These are phyloP conservation scores for Drosophila lacertosa DNA, from an alignment of 1,140 invertebrate species.

Conservation along the genomic window DNA sequence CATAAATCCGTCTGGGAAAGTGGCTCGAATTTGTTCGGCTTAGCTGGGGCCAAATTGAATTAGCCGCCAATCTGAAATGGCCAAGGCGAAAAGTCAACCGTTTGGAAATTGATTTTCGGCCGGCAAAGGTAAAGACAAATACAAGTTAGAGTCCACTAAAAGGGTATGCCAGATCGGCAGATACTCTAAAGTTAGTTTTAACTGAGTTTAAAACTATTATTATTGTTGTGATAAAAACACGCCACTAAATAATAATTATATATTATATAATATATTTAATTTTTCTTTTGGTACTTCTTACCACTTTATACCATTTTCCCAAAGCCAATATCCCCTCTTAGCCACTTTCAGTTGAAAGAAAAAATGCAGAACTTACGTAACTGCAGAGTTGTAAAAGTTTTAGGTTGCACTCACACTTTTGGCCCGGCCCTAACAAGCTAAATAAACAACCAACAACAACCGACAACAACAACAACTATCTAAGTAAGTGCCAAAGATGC, in stretches of 20 bases:
- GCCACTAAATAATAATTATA: too few relatives aligned
- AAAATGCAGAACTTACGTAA: slow-evolving; percentile 31
- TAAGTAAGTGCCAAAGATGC: slow-evolving; percentile 50
- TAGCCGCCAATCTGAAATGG: slow-evolving; percentile 45
- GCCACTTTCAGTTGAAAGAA: too few relatives aligned
- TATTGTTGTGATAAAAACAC: too few relatives aligned
- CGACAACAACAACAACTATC: slow-evolving; percentile 28
- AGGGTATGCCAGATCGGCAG: neutral
- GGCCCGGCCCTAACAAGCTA: slow-evolving; percentile 42
- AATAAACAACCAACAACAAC: slow-evolving; percentile 47
- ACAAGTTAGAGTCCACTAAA: neutral
- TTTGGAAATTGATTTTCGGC: slow-evolving; percentile 40
- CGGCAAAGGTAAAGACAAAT: too few relatives aligned
- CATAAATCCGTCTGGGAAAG: slow-evolving; percentile 59
- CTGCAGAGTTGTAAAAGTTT: slow-evolving; percentile 35
- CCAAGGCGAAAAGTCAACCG: slow-evolving; percentile 44
- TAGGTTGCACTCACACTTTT: slow-evolving; percentile 24
- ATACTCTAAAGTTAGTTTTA: too few relatives aligned
- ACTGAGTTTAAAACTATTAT: too few relatives aligned
- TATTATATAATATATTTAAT: too few relatives aligned
- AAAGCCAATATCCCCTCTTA: neutral
- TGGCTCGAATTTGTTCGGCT: slow-evolving; percentile 44
- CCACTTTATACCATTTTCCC: too few relatives aligned
- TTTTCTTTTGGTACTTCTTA: too few relatives aligned
- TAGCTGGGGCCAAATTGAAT: slow-evolving; percentile 64